Evolutionary conservation across 2,113 vertebrate species (phyloP).

Genomic region (Todiramphus chloris): DNA sequence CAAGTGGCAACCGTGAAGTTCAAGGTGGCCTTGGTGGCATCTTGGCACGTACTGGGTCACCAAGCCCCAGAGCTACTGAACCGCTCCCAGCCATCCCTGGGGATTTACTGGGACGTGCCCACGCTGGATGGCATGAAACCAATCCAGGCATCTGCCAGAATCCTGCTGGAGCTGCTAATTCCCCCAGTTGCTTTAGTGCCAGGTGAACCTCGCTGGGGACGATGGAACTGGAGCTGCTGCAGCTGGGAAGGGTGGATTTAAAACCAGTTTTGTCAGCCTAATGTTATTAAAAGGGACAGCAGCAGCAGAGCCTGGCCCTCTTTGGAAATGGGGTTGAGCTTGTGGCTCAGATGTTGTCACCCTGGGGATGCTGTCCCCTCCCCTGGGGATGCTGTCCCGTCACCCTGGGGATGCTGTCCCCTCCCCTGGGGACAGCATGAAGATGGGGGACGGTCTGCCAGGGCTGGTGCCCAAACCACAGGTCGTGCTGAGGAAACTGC

Average conservation of each 20-base stretch:
- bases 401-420: neutral
- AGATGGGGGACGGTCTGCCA: neutral
- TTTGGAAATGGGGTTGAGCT: neutral
- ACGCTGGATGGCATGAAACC: neutral
- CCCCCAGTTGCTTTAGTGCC: neutral
- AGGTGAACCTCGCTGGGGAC: neutral
- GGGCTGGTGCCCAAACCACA: neutral
- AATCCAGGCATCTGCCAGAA: neutral
- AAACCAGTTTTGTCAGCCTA: neutral
- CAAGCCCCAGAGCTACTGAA: neutral
- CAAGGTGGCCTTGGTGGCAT: neutral
- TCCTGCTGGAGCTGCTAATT: neutral
- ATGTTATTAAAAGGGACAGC: neutral
- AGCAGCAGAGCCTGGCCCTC: accelerated
- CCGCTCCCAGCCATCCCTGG: accelerated
- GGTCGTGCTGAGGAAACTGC: neutral
- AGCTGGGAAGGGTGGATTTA: neutral
- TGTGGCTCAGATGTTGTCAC: neutral
- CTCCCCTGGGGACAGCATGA: neutral
- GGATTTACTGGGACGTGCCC: neutral
- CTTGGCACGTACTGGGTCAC: accelerated
- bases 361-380: too few relatives aligned
- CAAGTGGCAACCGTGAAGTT: neutral
- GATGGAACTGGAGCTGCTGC: neutral
- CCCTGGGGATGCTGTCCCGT: neutral